Evolutionary conservation across 2,888 invertebrate species (phyloP), one percentile per base, ranked within the genome.

Genomic region (Macrosoma leucophasiata): DNA sequence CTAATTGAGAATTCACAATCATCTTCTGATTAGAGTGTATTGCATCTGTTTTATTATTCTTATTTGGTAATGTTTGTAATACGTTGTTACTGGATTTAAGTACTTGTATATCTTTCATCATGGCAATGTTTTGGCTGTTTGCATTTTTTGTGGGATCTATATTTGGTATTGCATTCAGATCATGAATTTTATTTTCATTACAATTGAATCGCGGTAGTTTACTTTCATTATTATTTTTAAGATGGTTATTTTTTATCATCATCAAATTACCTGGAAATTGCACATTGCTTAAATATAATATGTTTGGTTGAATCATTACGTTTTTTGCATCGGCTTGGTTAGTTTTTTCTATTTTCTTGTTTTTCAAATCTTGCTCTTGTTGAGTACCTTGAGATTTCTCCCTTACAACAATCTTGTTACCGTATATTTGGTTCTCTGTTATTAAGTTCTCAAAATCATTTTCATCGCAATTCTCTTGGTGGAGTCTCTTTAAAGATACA

Each of bases 331-430:
- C 77, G 2, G 50, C 25, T 36, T 62, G 58, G 22, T 49, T 46
- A 9, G 53, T 39, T 48, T 69, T 73, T 9, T 77, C 74, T 11
- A 37, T 32, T 37, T 61, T 58, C 41, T 65, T 74, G 23, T 58
- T 62, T 43, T 72, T 75, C 23, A 75, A 50, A 34, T 79, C 74
- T 55, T 77, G 74, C 41, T 82, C 78, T 52, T 81, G 79, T 33
- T 57, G 59, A 7, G 66, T 75, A 14, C 72, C 69, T 57, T 77
- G 78, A 33, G 72, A 71, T 52, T 85, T 85, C 73, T 85, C 84
- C 75, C 85, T 85, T 66, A 85, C 82, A 66, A 85, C 84, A 67
- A 85, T 85, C 65, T 85, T 85, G 48, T 85, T 84, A 46, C 84
- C 84, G 52, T 84, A 85, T 41, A 86, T 86, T 66, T 85, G 84